These are phyloP conservation scores for Taphrorychus bicolor DNA, from an alignment of 2,888 invertebrate species.

Conservation along the genomic window DNA sequence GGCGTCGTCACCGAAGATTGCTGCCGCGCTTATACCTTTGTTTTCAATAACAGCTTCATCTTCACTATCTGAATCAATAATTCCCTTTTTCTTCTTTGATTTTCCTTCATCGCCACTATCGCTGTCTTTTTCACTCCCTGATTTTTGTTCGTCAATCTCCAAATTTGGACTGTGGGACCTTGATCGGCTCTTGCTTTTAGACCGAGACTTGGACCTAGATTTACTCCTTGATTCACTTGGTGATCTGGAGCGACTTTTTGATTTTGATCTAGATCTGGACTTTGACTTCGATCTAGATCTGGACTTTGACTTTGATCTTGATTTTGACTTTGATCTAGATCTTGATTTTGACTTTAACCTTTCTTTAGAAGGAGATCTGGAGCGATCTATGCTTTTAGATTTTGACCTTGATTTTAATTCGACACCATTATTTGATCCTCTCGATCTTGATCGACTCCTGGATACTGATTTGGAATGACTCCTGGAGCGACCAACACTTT, in stretches of 20 bases:
- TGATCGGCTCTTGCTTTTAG: slow-evolving; percentile 50
- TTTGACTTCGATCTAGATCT: slow-evolving; percentile 8
- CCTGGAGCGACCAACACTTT: slow-evolving; percentile 21
- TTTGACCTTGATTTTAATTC: slow-evolving; percentile 36
- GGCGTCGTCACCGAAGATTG: slow-evolving; percentile 92
- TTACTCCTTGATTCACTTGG: slow-evolving; percentile 25
- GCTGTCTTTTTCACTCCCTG: slow-evolving; percentile 56
- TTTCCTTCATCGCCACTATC: slow-evolving; percentile 52
- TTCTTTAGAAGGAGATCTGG: slow-evolving; percentile 2
- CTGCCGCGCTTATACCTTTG: slow-evolving; percentile 73
- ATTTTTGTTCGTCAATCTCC: slow-evolving; percentile 61
- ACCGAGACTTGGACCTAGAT: slow-evolving; percentile 12
- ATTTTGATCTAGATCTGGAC: slow-evolving; percentile 9
- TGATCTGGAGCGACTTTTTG: slow-evolving; percentile 48
- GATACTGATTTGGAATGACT: slow-evolving; percentile 1
- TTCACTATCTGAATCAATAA: slow-evolving; percentile 75
- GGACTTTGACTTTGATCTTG: slow-evolving; percentile 32
- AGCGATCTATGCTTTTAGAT: slow-evolving; percentile 11
- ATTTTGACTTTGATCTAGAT: slow-evolving; percentile 41
- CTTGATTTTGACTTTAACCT: slow-evolving; percentile 38
- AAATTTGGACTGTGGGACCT: slow-evolving; percentile 61
- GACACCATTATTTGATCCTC: background rate
- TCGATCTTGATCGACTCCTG: slow-evolving; percentile 43
- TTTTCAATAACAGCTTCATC: slow-evolving; percentile 58
- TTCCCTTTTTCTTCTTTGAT: slow-evolving; percentile 58